phyloP scores from a whole-genome alignment of 2,797 vertebrate species.

The Denticeps clupeoides region DNA sequence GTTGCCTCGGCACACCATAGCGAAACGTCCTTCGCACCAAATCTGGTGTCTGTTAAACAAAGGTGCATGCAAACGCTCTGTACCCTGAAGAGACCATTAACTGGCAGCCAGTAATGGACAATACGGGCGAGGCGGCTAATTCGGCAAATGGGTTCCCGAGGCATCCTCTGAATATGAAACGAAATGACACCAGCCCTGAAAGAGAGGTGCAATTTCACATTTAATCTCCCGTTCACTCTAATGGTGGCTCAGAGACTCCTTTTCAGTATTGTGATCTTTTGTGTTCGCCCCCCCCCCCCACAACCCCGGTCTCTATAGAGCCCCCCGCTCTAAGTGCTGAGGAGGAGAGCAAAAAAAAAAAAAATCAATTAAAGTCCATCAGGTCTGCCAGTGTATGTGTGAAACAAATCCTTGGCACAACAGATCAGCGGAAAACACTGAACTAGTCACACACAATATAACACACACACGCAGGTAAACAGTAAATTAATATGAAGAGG shows the following conservation, averaged over 20 bases:
- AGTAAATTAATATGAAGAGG: no score
- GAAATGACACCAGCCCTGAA: neutral
- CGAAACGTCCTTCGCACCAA: neutral
- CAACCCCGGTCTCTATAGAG: slow-evolving; percentile 6
- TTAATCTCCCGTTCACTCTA: neutral
- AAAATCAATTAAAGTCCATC: slow-evolving; percentile 51
- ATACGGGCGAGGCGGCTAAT: no score
- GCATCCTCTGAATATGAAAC: neutral
- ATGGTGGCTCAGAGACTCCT: slow-evolving; percentile 5
- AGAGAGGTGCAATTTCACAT: neutral
- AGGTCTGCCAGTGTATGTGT: slow-evolving; percentile 29
- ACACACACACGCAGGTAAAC: slow-evolving; percentile 14
- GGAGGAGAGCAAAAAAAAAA: neutral
- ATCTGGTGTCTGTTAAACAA: no score
- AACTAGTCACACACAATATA: neutral
- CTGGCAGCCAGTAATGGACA: no score
- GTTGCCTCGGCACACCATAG: neutral
- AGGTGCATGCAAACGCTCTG: neutral
- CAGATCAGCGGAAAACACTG: neutral
- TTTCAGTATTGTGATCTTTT: slow-evolving; percentile 20
- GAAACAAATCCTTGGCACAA: slow-evolving; percentile 36
- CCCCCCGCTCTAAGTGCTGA: slow-evolving; percentile 26
- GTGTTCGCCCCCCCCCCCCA: slow-evolving; percentile 18
- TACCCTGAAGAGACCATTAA: no score
- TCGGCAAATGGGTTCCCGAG: no score